Conservation (phyloP, 2,113 vertebrate species). For the Tupaia tana region DNA sequence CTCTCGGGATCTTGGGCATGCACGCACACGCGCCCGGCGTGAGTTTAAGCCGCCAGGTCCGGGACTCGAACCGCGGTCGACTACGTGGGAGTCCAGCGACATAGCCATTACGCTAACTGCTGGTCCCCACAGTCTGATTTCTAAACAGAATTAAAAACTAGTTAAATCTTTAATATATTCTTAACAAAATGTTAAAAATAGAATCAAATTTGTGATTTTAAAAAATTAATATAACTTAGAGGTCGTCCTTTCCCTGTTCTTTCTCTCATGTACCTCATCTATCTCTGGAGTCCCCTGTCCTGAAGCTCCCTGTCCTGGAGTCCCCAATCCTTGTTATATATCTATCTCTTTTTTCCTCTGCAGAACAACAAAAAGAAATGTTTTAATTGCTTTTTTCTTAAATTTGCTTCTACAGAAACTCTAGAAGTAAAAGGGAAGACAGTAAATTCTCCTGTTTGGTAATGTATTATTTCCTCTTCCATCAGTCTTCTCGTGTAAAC, state of each 20-base stretch:
- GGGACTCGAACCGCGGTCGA: too few relatives aligned
- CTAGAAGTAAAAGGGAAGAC: background rate
- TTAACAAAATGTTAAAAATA: conserved; percentile 21
- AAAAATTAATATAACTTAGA: background rate
- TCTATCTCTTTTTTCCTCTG: background rate
- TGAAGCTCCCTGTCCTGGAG: too few relatives aligned
- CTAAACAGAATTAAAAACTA: conserved; percentile 15
- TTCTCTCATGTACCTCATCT: background rate
- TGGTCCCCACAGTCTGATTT: background rate
- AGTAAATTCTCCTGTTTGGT: background rate
- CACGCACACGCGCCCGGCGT: too few relatives aligned
- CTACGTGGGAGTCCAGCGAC: too few relatives aligned
- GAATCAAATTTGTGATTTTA: background rate
- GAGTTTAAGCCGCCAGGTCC: too few relatives aligned
- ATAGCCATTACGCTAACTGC: too few relatives aligned
- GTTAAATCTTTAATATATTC: background rate
- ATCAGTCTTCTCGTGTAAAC: background rate
- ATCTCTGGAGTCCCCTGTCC: background rate
- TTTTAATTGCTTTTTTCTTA: background rate
- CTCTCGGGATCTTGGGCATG: too few relatives aligned
- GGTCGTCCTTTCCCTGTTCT: background rate
- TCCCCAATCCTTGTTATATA: background rate
- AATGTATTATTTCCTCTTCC: background rate
- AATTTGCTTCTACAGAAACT: background rate
- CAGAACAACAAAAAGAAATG: background rate